Percentiles rank a stretch among this genome's conserved stretches.
Conservation (phyloP, 2,888 invertebrate species). For the Xestia c-nigrum region DNA sequence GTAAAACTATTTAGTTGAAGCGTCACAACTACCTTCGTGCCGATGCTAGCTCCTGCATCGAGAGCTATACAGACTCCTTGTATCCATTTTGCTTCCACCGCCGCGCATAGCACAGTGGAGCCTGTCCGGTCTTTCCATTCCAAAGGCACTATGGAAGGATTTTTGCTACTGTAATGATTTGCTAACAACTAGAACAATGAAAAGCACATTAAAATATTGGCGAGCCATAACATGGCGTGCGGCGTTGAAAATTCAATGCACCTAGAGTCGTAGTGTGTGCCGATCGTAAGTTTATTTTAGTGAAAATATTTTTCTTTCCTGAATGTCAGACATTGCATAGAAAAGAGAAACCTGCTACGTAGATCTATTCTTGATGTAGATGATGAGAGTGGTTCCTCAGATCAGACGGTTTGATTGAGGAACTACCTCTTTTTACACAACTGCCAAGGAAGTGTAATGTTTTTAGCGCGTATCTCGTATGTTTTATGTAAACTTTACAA, state of each 20-base stretch:
- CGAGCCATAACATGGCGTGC: not conserved
- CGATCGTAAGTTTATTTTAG: not conserved
- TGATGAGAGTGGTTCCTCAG: too few species aligned
- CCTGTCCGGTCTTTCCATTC: conserved; percentile 59
- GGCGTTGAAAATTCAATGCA: not conserved
- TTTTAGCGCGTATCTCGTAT: too few species aligned
- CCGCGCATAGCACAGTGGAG: conserved; percentile 81
- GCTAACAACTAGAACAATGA: conserved; percentile 41
- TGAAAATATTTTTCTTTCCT: not conserved
- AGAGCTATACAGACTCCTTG: conserved; percentile 84
- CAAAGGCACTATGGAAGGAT: conserved; percentile 35
- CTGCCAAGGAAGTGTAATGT: too few species aligned
- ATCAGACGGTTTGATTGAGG: too few species aligned
- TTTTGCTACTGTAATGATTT: conserved; percentile 28
- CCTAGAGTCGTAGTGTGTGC: not conserved
- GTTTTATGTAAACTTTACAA: too few species aligned
- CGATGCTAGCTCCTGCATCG: conserved; percentile 85
- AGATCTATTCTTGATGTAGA: too few species aligned
- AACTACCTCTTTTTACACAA: too few species aligned
- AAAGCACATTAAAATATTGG: not conserved
- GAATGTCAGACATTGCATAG: not conserved
- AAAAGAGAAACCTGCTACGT: too few species aligned
- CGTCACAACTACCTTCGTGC: conserved; percentile 60
- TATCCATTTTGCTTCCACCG: conserved; percentile 82
- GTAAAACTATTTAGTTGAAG: not conserved